These are phyloP conservation scores for Tyrophagus putrescentiae DNA, from an alignment of 1,140 invertebrate species.

Conservation along the genomic window DNA sequence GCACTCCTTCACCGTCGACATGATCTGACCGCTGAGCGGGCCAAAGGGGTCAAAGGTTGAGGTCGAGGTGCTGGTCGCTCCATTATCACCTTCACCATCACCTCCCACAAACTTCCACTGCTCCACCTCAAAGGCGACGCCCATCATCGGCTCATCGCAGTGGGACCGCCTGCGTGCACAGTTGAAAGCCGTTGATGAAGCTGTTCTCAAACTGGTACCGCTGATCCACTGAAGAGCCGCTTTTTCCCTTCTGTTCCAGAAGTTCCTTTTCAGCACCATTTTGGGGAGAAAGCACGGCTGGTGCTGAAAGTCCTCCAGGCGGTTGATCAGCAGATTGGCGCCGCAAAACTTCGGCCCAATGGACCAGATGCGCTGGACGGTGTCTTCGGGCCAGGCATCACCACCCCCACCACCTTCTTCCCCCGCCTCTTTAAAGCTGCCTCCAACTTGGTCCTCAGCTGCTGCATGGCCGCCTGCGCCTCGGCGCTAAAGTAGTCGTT, in stretches of 20 bases:
- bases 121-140: slow-evolving; percentile 74
- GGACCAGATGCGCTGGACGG: slow-evolving; percentile 64
- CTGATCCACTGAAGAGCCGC: slow-evolving; percentile 3
- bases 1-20: slow-evolving; percentile 74
- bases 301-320: slow-evolving; percentile 33
- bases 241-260: slow-evolving; percentile 34
- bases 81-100: slow-evolving; percentile 14
- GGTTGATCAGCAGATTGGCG: slow-evolving; percentile 71
- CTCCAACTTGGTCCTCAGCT: slow-evolving; percentile 49
- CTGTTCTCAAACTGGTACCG: slow-evolving; percentile 47
- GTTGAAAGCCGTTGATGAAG: slow-evolving; percentile 84
- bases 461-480: slow-evolving; percentile 32
- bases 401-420: too few relatives aligned
- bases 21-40: slow-evolving; percentile 65
- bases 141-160: slow-evolving; percentile 91
- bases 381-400: slow-evolving; percentile 41
- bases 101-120: slow-evolving; percentile 44
- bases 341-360: slow-evolving; percentile 77
- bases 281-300: slow-evolving; percentile 7
- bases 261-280: background rate
- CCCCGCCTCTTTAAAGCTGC: slow-evolving; percentile 43
- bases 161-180: slow-evolving; percentile 72
- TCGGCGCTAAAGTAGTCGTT: slow-evolving; percentile 11
- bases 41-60: slow-evolving; percentile 31
- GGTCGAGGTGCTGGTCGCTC: slow-evolving; percentile 20